phyloP scores from a whole-genome alignment of 1,140 invertebrate genomes.

The Ptiloglossa arizonensis region DNA sequence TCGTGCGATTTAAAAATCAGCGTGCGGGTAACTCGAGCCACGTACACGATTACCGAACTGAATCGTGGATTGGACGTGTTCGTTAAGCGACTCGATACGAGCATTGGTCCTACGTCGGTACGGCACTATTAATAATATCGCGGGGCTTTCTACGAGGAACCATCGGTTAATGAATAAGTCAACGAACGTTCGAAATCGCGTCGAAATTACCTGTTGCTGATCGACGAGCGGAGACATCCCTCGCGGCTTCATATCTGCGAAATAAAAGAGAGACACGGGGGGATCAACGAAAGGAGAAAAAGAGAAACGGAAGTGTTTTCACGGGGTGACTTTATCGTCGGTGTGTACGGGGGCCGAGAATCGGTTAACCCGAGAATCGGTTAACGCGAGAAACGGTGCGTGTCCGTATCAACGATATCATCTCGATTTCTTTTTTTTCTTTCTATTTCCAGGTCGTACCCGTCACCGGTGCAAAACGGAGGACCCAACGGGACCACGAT shows the following conservation, averaged over 20 bases:
- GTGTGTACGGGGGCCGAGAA: too few species aligned
- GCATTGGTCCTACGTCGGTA: background rate
- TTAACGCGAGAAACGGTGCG: too few species aligned
- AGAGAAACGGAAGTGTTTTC: too few species aligned
- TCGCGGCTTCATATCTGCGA: conserved; percentile 22
- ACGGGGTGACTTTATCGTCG: too few species aligned
- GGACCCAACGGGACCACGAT: conserved; percentile 75
- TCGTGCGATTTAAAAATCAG: too few species aligned
- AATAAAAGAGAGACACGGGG: conserved; percentile 5
- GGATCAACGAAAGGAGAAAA: too few species aligned
- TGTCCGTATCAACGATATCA: background rate
- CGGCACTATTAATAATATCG: conserved; percentile 1
- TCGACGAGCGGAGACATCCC: background rate
- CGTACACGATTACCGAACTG: too few species aligned
- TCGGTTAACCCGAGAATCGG: too few species aligned
- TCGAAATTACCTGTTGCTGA: conserved; percentile 62
- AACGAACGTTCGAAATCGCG: conserved; percentile 1
- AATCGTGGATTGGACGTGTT: too few species aligned
- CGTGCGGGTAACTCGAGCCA: too few species aligned
- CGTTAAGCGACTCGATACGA: conserved; percentile 17
- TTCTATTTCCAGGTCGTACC: conserved; percentile 76
- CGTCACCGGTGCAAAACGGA: conserved; percentile 79
- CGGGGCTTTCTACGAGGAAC: background rate
- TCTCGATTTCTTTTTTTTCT: background rate
- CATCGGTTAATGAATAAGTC: background rate